phyloP scores from a whole-genome alignment of 2,113 vertebrate species.

The Lampris incognitus region DNA sequence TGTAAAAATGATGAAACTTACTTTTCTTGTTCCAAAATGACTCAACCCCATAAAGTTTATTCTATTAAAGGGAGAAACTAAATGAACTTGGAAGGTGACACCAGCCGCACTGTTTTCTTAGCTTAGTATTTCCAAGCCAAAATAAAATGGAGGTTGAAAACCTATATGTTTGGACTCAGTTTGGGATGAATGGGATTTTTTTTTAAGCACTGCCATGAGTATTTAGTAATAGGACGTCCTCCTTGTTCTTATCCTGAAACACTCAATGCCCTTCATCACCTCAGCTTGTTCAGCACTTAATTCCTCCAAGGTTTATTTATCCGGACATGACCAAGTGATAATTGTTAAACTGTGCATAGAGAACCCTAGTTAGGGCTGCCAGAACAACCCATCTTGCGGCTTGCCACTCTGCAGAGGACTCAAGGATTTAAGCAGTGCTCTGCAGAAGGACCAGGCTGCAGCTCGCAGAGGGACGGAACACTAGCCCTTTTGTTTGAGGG shows the following conservation, averaged over 20 bases:
- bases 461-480: slow-evolving; percentile 51
- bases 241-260: slow-evolving; percentile 10
- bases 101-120: not conserved
- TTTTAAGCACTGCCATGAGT: too few species aligned
- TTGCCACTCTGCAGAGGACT: slow-evolving; percentile 38
- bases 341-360: slow-evolving; percentile 24
- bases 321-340: slow-evolving; percentile 28
- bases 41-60: not conserved
- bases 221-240: slow-evolving; percentile 15
- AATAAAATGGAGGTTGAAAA: slow-evolving; percentile 13
- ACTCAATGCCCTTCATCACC: not conserved
- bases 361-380: slow-evolving; percentile 18
- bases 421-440: slow-evolving; percentile 48
- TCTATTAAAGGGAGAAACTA: not conserved
- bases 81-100: slow-evolving; percentile 4
- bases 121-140: slow-evolving; percentile 1
- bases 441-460: slow-evolving; percentile 51
- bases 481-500: slow-evolving; percentile 68
- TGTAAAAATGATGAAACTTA: not conserved
- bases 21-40: not conserved
- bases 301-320: slow-evolving; percentile 43
- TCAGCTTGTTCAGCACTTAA: not conserved
- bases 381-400: slow-evolving; percentile 53
- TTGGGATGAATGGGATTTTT: slow-evolving; percentile 1
- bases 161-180: not conserved